These are phyloP conservation scores for Lasioglossum zephyrum DNA, from an alignment of 2,888 invertebrate species.

Conservation along the genomic window DNA sequence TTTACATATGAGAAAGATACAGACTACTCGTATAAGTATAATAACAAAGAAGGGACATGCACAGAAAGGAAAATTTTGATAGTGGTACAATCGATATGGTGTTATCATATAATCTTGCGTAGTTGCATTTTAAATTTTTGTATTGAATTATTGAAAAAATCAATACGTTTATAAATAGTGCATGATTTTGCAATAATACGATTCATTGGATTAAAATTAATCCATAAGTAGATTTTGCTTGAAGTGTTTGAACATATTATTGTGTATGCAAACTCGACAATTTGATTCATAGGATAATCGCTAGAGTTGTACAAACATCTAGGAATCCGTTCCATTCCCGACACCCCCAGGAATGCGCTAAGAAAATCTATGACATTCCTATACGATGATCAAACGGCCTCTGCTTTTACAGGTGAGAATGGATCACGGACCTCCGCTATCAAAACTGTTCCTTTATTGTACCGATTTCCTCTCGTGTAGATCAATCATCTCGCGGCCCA, in stretches of 20 bases:
- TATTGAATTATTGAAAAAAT: no score
- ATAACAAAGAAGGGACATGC: no score
- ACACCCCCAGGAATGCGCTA: slow-evolving; percentile 30
- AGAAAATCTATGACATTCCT: slow-evolving; percentile 54
- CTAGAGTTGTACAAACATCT: slow-evolving; percentile 40
- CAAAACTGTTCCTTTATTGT: slow-evolving; percentile 70
- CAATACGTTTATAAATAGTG: no score
- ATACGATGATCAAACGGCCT: slow-evolving; percentile 62
- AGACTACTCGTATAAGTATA: no score
- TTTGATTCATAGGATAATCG: not conserved
- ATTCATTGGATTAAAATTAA: no score
- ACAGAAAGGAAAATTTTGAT: no score
- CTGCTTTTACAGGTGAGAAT: slow-evolving; percentile 69
- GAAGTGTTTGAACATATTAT: not conserved
- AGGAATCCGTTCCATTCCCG: slow-evolving; percentile 11
- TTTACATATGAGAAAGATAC: no score
- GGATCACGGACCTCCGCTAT: slow-evolving; percentile 70
- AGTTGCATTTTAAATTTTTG: no score
- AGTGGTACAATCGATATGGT: no score
- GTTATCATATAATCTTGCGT: no score
- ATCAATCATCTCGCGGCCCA: slow-evolving; percentile 44
- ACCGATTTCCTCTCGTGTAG: slow-evolving; percentile 39
- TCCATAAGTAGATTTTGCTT: no score
- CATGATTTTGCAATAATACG: no score
- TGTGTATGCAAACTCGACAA: not conserved